Base-by-base conservation (phyloP, 1,140 invertebrate genomes). In the Latrodectus geometricus region DNA sequence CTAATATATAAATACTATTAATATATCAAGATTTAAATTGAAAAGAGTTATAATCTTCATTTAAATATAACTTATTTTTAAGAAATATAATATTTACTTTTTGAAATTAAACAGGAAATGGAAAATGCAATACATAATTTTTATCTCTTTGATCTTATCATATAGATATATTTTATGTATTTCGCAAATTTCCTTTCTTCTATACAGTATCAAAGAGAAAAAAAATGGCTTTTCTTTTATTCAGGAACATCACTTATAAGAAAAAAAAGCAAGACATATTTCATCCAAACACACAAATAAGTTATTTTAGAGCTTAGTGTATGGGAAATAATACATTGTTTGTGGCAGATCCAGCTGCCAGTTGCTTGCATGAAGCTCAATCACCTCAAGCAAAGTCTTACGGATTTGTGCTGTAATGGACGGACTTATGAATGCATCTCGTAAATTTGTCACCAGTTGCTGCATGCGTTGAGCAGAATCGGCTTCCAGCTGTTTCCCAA, bases 321-420 rank as follows among this genome's bases (percentile, higher is more conserved):
- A 89, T 21, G 95, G 95, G 91, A 97, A 97, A 91, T 97, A 97
- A 91, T 97, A 97, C 74, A 96, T 93, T 54, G 97, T 95, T 4
- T 96, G 96, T 9, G 95, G 94, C 48, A 96, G 95, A 21, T 96
- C 95, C 70, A 97, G 92, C 90, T 97, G 95, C 96, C 96, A 97
- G 89, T 95, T 94, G 0, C 95, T 95, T 0, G 96, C 96, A 90
- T 96, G 95, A 72, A 97, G 92, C 90, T 97, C 96, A 83, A 97
- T 96, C 48, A 97, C 92, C 91, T 97, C 96, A 82, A 97, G 92
- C 17, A 97, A 92, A 0, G 95, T 97, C 89, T 95, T 95, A 86
- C 95, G 90, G 12, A 91, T 91, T n/a, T 88, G 88, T 23, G 89
- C 88, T 9, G 90, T 88, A 8, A 90, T 87, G 73, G 89, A 89